Base-by-base conservation (phyloP, 1,140 invertebrate genomes). In the Proales similis region DNA sequence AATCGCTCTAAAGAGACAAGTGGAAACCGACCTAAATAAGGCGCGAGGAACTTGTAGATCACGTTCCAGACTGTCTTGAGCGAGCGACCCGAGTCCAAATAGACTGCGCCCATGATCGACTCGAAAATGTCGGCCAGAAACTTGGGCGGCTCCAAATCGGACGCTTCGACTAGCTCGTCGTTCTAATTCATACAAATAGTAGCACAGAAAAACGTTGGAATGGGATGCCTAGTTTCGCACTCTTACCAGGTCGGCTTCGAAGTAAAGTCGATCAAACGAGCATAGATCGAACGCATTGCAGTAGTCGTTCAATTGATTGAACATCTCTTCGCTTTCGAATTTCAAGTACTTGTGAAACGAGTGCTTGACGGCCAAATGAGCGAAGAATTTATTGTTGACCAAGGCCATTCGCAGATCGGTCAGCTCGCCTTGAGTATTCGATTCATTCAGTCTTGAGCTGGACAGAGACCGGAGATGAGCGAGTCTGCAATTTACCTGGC, bases 301-400 rank as follows among this genome's bases (percentile, higher is more conserved):
- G 20, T 57, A 57, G 1, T 6, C 1, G 6, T 27, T 1, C 29
- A 57, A 19, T 9, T 57, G 24, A 14, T 3, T 11, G 17, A 2
- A 43, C 17, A 57, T 39, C 11, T 57, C 51, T 42, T 42, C 30
- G 24, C 51, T 57, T 26, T 6, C 20, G n/a, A 42, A 9, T 7
- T 71, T 71, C 63, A 77, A 73, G 63, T 72, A 77, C 62, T 93
- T 94, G 71, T 98, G 91, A 72, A 98, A 94, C 33, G 88, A 85
- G 78, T 91, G 90, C 63, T 92, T 84, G 0, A 96, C 93, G 6
- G 93, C 91, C 3, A 99, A 75, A 0, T 90, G 93, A 0, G 93
- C 94, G 78, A 99, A 99, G 66, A 98, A 98, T 1, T 93, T 96
- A 72, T 99, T 99, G 71, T 98, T 99, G 27, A 99, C 95, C 6